Conservation (phyloP, 1,140 invertebrate species). For the Battus philenor region DNA sequence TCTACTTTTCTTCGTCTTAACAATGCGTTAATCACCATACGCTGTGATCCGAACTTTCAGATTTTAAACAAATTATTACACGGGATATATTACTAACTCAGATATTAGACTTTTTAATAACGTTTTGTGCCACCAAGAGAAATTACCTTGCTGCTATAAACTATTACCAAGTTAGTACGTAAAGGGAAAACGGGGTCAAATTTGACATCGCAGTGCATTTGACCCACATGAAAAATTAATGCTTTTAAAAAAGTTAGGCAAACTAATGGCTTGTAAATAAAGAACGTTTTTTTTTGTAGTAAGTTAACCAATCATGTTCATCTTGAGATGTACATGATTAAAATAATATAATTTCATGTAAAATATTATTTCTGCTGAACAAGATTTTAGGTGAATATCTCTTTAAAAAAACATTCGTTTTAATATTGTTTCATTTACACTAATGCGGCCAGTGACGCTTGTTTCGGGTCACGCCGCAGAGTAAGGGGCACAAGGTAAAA, state of each 20-base stretch:
- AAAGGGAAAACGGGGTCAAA: conserved; percentile 51
- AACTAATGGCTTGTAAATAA: too few species aligned
- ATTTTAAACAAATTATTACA: conserved; percentile 1
- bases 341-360: too few species aligned
- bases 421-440: conserved; percentile 17
- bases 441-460: conserved; percentile 30
- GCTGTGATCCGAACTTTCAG: conserved; percentile 11
- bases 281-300: too few species aligned
- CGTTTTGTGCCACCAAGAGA: background rate
- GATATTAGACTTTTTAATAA: background rate
- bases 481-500: conserved; percentile 74
- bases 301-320: too few species aligned
- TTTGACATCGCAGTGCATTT: conserved; percentile 61
- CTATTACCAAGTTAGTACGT: conserved; percentile 15
- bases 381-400: too few species aligned
- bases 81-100: too few species aligned
- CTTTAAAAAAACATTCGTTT: too few species aligned
- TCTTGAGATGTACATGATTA: too few species aligned
- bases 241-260: conserved; percentile 39
- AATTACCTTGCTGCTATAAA: conserved; percentile 7
- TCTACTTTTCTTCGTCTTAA: conserved; percentile 63
- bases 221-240: conserved; percentile 53
- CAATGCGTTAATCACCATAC: conserved; percentile 52
- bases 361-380: too few species aligned
- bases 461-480: conserved; percentile 62